phyloP scores from a whole-genome alignment of 1,140 invertebrate species.

The Mamestra configurata region DNA sequence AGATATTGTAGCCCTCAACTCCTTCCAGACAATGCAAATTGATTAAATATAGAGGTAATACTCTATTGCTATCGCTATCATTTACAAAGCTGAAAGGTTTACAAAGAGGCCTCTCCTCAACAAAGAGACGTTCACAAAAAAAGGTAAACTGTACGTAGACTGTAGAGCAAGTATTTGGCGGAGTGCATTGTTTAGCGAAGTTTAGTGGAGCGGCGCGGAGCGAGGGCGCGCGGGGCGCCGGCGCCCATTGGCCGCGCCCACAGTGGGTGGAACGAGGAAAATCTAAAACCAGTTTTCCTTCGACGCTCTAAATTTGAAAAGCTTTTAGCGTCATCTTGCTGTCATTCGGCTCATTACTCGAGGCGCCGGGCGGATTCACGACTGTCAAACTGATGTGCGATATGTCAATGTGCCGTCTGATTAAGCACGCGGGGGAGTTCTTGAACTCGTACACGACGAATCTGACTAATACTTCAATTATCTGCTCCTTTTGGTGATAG shows the following conservation, averaged over 20 bases:
- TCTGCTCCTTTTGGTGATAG: not conserved
- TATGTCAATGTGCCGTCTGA: slow-evolving; percentile 66
- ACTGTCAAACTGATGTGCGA: slow-evolving; percentile 60
- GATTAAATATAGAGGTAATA: not conserved
- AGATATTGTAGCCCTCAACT: not conserved
- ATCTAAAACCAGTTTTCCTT: slow-evolving; percentile 72
- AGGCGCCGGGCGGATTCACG: slow-evolving; percentile 63
- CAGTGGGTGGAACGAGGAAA: slow-evolving; percentile 77
- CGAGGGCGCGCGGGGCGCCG: slow-evolving; percentile 59
- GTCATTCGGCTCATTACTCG: slow-evolving; percentile 72
- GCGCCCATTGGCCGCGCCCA: slow-evolving; percentile 82
- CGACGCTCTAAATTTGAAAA: slow-evolving; percentile 72
- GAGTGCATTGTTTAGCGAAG: slow-evolving; percentile 57
- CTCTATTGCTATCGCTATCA: slow-evolving; percentile 5
- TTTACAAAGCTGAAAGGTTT: slow-evolving; percentile 23
- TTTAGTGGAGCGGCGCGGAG: slow-evolving; percentile 56
- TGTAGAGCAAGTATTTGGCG: slow-evolving; percentile 40
- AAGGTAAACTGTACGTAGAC: slow-evolving; percentile 13
- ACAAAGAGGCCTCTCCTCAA: slow-evolving; percentile 29
- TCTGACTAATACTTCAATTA: slow-evolving; percentile 3
- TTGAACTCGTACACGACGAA: slow-evolving; percentile 34
- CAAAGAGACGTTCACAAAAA: slow-evolving; percentile 10
- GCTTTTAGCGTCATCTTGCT: slow-evolving; percentile 79
- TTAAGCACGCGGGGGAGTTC: slow-evolving; percentile 68
- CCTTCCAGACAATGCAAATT: not conserved